A percentile compares a stretch with the other conserved stretches of the same genome.
Conservation (phyloP, 2,797 vertebrate species). For the Acipenser transmontanus region DNA sequence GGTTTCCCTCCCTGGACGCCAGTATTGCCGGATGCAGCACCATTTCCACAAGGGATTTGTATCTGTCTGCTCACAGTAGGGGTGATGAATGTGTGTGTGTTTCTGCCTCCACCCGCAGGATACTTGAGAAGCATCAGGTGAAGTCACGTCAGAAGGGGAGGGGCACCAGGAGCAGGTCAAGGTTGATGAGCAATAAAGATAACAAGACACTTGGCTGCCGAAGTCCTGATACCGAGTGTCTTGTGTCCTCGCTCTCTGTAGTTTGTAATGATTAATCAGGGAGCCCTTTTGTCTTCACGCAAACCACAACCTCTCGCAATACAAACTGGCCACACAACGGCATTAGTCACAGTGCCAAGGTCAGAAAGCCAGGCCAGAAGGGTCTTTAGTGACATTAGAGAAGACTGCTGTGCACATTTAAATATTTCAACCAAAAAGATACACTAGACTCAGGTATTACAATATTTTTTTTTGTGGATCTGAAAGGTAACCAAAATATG, state of each 20-base stretch:
- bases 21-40: slow-evolving; percentile 62
- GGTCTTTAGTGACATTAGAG: too few relatives aligned
- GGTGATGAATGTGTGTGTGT: background rate
- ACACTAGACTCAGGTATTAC: too few relatives aligned
- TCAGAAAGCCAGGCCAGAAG: too few relatives aligned
- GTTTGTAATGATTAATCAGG: background rate
- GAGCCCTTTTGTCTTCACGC: slow-evolving; percentile 41
- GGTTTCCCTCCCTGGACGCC: slow-evolving; percentile 59
- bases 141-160: slow-evolving; percentile 11
- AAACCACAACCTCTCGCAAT: slow-evolving; percentile 22
- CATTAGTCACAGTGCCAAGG: too few relatives aligned
- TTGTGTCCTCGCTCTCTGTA: background rate
- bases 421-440: too few relatives aligned
- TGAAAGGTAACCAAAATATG: too few relatives aligned
- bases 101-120: slow-evolving; percentile 46
- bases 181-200: slow-evolving; percentile 52
- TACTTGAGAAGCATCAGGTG: slow-evolving; percentile 55
- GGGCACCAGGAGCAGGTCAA: slow-evolving; percentile 33
- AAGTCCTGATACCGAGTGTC: slow-evolving; percentile 30
- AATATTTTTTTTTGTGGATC: too few relatives aligned
- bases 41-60: slow-evolving; percentile 41
- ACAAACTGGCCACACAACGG: too few relatives aligned
- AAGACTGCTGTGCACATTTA: too few relatives aligned
- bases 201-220: slow-evolving; percentile 51
- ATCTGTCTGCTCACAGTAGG: background rate